Conservation (phyloP, 2,888 invertebrate species). For the Cyclophora albipunctata region DNA sequence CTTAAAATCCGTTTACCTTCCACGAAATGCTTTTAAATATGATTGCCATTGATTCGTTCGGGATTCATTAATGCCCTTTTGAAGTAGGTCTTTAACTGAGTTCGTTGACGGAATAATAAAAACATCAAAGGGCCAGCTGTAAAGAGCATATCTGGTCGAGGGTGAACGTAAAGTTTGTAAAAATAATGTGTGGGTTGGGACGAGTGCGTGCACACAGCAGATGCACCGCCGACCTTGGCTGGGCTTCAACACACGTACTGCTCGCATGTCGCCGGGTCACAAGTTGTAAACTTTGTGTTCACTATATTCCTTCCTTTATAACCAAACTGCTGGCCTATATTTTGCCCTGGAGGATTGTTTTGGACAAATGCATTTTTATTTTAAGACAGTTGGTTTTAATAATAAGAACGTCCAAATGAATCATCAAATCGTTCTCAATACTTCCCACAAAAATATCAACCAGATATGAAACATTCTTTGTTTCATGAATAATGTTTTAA, state of each 20-base stretch:
- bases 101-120: constrained; percentile 2
- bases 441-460: too few species aligned
- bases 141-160: too few species aligned
- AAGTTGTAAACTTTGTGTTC: constrained; percentile 9
- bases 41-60: too few species aligned
- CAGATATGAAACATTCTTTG: too few species aligned
- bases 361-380: background rate
- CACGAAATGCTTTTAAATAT: too few species aligned
- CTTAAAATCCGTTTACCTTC: too few species aligned
- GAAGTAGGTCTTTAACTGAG: constrained; percentile 6
- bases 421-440: too few species aligned
- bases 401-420: background rate
- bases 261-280: background rate
- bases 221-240: constrained; percentile 41
- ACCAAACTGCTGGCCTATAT: too few species aligned
- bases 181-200: constrained; percentile 35
- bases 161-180: constrained; percentile 26
- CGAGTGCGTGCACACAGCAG: constrained; percentile 29
- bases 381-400: background rate
- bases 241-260: constrained; percentile 8
- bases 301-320: too few species aligned
- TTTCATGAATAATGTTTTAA: too few species aligned
- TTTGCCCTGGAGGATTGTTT: background rate
- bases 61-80: background rate
- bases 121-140: constrained; percentile 14